Conservation (phyloP, 2,113 vertebrate genomes). For the Notothenia rossii region DNA sequence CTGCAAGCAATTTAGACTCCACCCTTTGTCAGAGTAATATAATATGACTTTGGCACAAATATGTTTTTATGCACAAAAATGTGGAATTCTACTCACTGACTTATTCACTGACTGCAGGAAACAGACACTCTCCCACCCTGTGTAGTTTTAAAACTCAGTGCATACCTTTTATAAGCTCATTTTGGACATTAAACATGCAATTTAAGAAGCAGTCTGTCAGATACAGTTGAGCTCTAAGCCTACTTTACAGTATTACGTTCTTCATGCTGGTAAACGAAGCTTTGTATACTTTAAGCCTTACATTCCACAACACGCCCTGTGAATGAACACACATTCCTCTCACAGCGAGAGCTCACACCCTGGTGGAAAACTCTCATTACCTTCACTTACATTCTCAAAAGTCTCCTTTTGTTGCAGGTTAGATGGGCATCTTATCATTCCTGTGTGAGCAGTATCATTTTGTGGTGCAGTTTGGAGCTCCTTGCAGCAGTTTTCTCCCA, state of each 20-base stretch:
- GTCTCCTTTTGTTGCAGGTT: not conserved
- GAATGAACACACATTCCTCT: constrained; percentile 25
- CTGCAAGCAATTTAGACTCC: not conserved
- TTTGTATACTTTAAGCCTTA: not conserved
- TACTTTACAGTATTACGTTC: not conserved
- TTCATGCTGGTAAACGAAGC: not conserved
- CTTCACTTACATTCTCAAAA: constrained; percentile 54
- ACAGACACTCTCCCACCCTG: not conserved
- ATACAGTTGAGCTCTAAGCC: not conserved
- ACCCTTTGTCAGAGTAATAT: not conserved
- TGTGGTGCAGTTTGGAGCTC: not conserved
- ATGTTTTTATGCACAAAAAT: no score
- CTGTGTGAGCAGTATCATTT: not conserved
- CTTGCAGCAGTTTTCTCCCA: not conserved
- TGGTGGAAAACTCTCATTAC: not conserved
- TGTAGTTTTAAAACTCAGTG: not conserved
- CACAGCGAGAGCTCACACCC: not conserved
- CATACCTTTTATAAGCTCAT: not conserved
- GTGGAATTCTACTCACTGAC: no score
- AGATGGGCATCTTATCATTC: not conserved
- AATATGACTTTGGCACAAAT: not conserved
- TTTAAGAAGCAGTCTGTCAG: not conserved
- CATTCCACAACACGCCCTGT: constrained; percentile 22
- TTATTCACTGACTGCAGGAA: no score
- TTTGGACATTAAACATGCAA: not conserved